Base-by-base conservation (phyloP, 2,888 invertebrate species). In the Thera obeliscata region DNA sequence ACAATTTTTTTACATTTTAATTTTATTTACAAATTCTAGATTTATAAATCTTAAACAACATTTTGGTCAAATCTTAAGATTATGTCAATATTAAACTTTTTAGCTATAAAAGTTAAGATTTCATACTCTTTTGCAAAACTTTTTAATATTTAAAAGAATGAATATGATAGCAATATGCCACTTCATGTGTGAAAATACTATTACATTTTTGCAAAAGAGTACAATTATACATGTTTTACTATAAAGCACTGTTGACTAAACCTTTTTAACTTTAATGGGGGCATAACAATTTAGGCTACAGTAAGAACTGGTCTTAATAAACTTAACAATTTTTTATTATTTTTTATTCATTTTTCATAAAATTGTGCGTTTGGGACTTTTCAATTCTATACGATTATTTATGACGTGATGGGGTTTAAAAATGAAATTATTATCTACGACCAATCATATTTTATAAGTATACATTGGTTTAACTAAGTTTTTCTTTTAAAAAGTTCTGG, bases 21-120 rank as follows among this genome's bases (percentile, higher is more conserved):
- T 85, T 87, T 86, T 61, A 61, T 69, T 69, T 63, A 69, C 65
- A 87, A 82, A 81, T 80, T 83, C 83, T 86, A 77, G 70, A 76
- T 78, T 76, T 75, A 83, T 81, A 81, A 86, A 87, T 84, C 91
- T 91, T 91, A 92, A 81, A 87, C 79, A 90, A 92, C 87, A 81
- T 91, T 83, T 93, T 93, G 93, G 93, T 93, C 93, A 91, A 91
- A 91, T 90, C 91, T 91, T 93, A 91, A 82, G 81, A 76, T 81
- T 86, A 87, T 85, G 83, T 88, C 82, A 84, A 81, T 85, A 83
- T 74, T 77, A 6, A 33, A 52, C 33, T 33, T 50, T 75, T 77
- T 75, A 77, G 8, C 46, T 74, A 78, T 79, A 78, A 73, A 81
- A 81, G 80, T 80, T 82, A 77, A 74, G 78, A 79, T 82, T 76